A percentile compares a stretch with the other conserved stretches of the same genome.
These are phyloP conservation scores for Sinelater perroti DNA, from an alignment of 2,888 invertebrate genomes.

Conservation along the genomic window DNA sequence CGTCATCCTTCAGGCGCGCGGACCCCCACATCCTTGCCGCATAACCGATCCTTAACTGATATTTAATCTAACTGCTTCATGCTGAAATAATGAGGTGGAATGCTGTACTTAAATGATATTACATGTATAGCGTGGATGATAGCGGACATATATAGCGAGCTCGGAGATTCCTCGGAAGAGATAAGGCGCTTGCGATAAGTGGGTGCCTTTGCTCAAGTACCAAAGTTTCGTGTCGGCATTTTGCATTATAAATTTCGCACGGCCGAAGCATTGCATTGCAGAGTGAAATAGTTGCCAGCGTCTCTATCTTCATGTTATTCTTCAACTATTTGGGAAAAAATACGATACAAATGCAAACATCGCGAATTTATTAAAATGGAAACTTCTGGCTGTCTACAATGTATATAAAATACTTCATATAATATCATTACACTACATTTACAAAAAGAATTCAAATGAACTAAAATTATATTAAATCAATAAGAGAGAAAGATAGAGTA, in stretches of 20 bases:
- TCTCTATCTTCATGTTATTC: too few species aligned
- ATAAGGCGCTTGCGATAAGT: conserved; percentile 21
- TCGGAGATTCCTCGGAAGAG: conserved; percentile 13
- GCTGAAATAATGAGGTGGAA: conserved; percentile 25
- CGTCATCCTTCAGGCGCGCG: conserved; percentile 30
- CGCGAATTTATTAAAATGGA: too few species aligned
- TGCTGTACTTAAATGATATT: conserved; percentile 22
- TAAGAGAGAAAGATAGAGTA: too few species aligned
- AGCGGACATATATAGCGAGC: conserved; percentile 18
- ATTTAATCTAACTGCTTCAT: conserved; percentile 28
- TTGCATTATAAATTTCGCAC: conserved; percentile 12
- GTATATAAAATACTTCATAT: too few species aligned
- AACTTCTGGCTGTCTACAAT: too few species aligned
- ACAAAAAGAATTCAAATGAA: too few species aligned
- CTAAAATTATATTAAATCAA: too few species aligned
- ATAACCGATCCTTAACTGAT: conserved; percentile 23
- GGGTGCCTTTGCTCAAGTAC: conserved; percentile 10
- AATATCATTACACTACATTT: too few species aligned
- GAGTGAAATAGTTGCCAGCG: too few species aligned
- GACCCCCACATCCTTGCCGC: conserved; percentile 27
- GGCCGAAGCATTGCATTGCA: too few species aligned
- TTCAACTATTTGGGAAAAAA: too few species aligned
- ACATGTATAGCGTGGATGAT: conserved; percentile 23
- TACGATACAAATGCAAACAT: too few species aligned
- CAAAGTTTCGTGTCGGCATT: conserved; percentile 12